A percentile compares a stretch with the other conserved stretches of the same genome.
These are phyloP conservation scores for Eciton burchellii DNA, from an alignment of 1,140 invertebrate species.

Conservation along the genomic window DNA sequence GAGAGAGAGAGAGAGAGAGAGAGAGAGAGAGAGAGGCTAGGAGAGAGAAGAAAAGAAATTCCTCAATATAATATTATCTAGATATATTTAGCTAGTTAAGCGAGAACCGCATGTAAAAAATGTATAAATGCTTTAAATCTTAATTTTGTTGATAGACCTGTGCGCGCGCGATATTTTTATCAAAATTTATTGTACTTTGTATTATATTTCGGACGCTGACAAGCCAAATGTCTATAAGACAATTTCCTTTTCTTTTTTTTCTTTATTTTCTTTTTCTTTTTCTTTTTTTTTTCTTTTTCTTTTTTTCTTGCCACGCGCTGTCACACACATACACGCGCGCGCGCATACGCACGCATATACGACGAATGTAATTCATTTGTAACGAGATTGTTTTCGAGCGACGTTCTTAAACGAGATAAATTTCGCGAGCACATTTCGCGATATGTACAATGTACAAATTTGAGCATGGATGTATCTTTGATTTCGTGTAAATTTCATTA, in stretches of 20 bases:
- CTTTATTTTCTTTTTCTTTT: neutral
- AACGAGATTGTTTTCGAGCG: constrained; percentile 18
- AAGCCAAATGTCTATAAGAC: constrained; percentile 44
- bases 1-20: neutral
- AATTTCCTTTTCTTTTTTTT: neutral
- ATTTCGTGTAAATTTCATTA: constrained; percentile 24
- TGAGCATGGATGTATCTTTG: constrained; percentile 37
- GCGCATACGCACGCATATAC: neutral
- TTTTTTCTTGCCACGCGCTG: too few relatives aligned
- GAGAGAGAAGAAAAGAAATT: neutral
- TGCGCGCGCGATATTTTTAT: constrained; percentile 27
- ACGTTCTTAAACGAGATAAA: constrained; percentile 35
- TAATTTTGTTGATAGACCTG: constrained; percentile 46
- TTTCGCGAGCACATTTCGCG: constrained; percentile 17
- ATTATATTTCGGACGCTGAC: constrained; percentile 55
- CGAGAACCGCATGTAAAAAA: constrained; percentile 36
- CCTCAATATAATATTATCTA: neutral
- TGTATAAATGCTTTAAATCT: constrained; percentile 52
- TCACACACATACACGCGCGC: neutral
- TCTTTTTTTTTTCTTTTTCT: too few relatives aligned
- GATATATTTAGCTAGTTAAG: constrained; percentile 34
- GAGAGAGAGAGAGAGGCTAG: neutral
- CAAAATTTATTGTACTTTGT: constrained; percentile 52
- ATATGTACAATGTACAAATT: constrained; percentile 27
- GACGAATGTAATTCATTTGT: constrained; percentile 51